Evolutionary conservation across 1,140 invertebrate genomes (phyloP).

Genomic region (Harpegnathos saltator): DNA sequence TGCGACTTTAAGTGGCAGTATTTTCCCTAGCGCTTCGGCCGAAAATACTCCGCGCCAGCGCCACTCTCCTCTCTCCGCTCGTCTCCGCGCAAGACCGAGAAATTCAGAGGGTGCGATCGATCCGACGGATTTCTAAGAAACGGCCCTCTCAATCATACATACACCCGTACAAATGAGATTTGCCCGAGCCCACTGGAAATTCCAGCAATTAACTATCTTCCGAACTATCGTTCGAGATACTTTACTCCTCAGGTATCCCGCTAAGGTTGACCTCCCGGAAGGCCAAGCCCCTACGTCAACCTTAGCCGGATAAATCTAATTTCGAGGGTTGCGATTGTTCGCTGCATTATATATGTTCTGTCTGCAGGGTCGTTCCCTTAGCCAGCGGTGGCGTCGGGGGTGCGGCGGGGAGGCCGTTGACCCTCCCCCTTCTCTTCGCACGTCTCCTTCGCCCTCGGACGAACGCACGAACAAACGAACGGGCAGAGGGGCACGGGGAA

Average conservation of each 20-base stretch:
- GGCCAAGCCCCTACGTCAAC: constrained; percentile 62
- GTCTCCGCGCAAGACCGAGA: too few species aligned
- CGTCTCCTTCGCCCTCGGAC: neutral
- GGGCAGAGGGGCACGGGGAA: too few species aligned
- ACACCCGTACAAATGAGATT: constrained; percentile 29
- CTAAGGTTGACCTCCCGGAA: constrained; percentile 57
- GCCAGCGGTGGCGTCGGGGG: constrained; percentile 9
- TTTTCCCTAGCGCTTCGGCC: too few species aligned
- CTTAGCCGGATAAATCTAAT: constrained; percentile 75
- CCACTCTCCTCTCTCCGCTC: too few species aligned
- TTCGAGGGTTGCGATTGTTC: constrained; percentile 77
- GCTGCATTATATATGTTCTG: constrained; percentile 78
- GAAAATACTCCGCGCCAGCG: too few species aligned
- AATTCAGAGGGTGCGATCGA: too few species aligned
- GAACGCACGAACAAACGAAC: constrained; percentile 56
- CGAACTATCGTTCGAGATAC: constrained; percentile 22
- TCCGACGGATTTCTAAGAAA: constrained; percentile 14
- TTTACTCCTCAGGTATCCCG: constrained; percentile 32
- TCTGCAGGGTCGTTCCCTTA: constrained; percentile 57
- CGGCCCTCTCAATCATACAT: neutral
- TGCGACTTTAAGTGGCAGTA: too few species aligned
- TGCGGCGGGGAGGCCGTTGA: constrained; percentile 16
- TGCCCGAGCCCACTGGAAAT: constrained; percentile 12
- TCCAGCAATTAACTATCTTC: constrained; percentile 45
- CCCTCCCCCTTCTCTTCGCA: neutral